These are phyloP conservation scores for Heteromormyrus szaboi DNA, from an alignment of 2,797 vertebrate genomes.

Conservation along the genomic window DNA sequence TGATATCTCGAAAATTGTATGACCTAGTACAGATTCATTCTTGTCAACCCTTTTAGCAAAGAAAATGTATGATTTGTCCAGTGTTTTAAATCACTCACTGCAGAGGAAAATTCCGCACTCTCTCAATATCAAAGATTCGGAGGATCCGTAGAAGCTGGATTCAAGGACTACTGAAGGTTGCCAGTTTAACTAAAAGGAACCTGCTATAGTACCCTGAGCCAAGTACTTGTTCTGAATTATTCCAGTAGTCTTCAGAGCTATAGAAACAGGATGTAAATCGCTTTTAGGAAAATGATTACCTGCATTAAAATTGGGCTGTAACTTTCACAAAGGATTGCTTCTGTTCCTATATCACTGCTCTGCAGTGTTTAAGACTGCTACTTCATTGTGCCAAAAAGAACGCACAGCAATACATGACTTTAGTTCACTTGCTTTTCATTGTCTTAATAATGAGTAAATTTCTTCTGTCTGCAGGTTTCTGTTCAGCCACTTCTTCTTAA, in stretches of 20 bases:
- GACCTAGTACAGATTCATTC: neutral
- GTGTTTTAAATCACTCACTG: neutral
- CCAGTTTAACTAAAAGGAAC: neutral
- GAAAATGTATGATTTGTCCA: neutral
- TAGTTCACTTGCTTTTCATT: neutral
- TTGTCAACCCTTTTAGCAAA: neutral
- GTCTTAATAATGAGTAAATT: neutral
- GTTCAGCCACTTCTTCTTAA: neutral
- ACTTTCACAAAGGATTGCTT: neutral
- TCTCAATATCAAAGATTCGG: neutral
- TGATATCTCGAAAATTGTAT: neutral
- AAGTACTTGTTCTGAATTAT: neutral
- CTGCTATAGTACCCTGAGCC: neutral
- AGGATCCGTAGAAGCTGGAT: neutral
- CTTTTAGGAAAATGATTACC: neutral
- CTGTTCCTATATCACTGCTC: neutral
- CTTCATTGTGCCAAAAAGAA: neutral
- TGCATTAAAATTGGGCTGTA: neutral
- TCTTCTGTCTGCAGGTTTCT: neutral
- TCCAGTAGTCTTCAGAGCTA: conserved; percentile 4
- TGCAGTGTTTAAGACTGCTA: neutral
- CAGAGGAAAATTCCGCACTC: neutral
- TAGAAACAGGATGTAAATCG: conserved; percentile 7
- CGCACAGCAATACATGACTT: neutral
- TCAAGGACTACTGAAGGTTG: neutral